A percentile compares a stretch with the other conserved stretches of the same genome.
Conservation (phyloP, 2,888 invertebrate genomes). For the Drosophila cracens region DNA sequence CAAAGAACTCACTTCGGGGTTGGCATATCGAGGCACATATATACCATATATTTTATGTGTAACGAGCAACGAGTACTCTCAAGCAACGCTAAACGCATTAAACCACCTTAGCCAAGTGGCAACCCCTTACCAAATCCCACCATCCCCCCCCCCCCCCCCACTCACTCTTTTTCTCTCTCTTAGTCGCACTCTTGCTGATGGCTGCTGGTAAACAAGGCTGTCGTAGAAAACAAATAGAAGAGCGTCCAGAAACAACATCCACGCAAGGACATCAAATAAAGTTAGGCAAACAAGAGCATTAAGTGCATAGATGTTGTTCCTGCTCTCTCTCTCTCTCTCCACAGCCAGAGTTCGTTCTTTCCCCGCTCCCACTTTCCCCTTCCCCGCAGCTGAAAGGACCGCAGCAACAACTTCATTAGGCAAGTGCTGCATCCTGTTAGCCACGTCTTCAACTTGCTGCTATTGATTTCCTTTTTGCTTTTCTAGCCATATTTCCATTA, state of each 20-base stretch:
- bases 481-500: slow-evolving; percentile 49
- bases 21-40: slow-evolving; percentile 36
- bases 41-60: neutral
- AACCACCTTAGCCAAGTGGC: slow-evolving; percentile 25
- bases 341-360: too few relatives aligned
- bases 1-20: slow-evolving; percentile 42
- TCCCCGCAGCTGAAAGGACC: neutral
- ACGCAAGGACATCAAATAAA: slow-evolving; percentile 65
- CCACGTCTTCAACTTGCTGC: slow-evolving; percentile 24
- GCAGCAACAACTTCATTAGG: slow-evolving; percentile 60
- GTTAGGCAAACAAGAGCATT: slow-evolving; percentile 70
- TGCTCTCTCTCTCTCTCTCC: neutral
- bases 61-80: slow-evolving; percentile 22
- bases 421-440: slow-evolving; percentile 44
- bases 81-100: slow-evolving; percentile 70
- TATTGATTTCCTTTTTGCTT: slow-evolving; percentile 59
- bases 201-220: slow-evolving; percentile 58
- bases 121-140: neutral
- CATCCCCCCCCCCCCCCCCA: neutral
- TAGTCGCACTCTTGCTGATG: slow-evolving; percentile 1
- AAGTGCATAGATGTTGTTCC: slow-evolving; percentile 65
- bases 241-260: slow-evolving; percentile 43
- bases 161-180: neutral
- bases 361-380: too few relatives aligned
- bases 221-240: slow-evolving; percentile 56